Base-by-base conservation (phyloP, 2,113 vertebrate genomes). In the Phoxinus phoxinus region DNA sequence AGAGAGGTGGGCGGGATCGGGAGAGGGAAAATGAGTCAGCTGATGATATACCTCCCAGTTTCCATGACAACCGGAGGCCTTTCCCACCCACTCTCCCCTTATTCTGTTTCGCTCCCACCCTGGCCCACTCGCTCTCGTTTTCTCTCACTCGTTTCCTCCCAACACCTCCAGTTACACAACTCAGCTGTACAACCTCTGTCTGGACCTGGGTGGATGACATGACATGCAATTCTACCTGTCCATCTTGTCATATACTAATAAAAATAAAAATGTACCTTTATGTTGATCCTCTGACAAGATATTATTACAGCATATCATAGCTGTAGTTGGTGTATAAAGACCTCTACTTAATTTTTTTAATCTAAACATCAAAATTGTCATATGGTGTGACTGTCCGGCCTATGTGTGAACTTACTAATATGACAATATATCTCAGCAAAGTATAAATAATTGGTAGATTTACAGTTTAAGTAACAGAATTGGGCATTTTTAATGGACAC, bases 41-140 rank as follows among this genome's bases (percentile, higher is more conserved):
- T 94, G 94, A 95, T 94, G 94, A 95, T 93, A 81, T 69, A 92
- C 93, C 91, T 93, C 92, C 91, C 91, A 94, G 95, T 95, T 95
- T 94, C 94, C 95, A 95, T 95, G 94, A 90, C 87, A 94, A 95
- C 95, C 27, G 32, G 25, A 90, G 92, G 91, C 93, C 93, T 93
- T 95, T 94, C 94, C 92, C 94, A 92, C 94, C 93, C 94, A 93
- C 94, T 86, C 88, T 69, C 37, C 65, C 79, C 37, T 83, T 77
- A 84, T 87, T 63, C 32, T 75, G 74, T 58, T 71, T 76, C 19
- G 19, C 56, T 75, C 77, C 59, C 61, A 59, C 25, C 58, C 48
- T 3, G 17, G 72, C 17, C 61, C 63, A 27, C 73, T 87, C 32
- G 63, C 77, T 81, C 71, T 80, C 44, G 53, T 12, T 87, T 81